Base-by-base conservation (phyloP, 2,113 vertebrate genomes). In the Emydura subglobosa region DNA sequence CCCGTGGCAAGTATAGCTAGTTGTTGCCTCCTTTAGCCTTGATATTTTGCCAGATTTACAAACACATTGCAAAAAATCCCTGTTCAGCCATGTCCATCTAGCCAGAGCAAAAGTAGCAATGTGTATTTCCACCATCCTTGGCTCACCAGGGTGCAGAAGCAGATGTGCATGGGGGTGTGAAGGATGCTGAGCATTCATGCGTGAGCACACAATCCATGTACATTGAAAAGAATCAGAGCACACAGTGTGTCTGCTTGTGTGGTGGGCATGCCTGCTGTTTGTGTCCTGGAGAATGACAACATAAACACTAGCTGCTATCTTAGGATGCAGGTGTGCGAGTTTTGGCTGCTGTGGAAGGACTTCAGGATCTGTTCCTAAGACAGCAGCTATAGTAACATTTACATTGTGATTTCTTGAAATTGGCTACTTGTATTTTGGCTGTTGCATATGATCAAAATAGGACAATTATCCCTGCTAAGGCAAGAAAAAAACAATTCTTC, bases 21-120 rank as follows among this genome's bases (percentile, higher is more conserved):
- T 96, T 96, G 96, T 93, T 96, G 89, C 82, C 57, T 91, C 85
- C 79, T 94, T 97, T 97, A 97, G 95, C 97, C 97, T 59, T 95
- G 93, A 94, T 92, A 11, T 4, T 87, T 87, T 97, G 95, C 94
- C 94, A 94, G 93, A 85, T 96, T 82, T 91, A 80, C 95, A 96
- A 96, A 96, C 96, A 96, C 91, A 93, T 95, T 95, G 95, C 96
- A 97, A 91, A 96, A 94, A 89, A 96, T 92, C 89, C 3, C 1
- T 76, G n/a, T 76, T 27, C 39, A 76, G 22, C 72, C 42, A 42
- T 25, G 22, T 44, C 49, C 82, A 47, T 91, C 83, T 68, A 83
- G 87, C 25, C 5, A 0, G 92, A 89, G 93, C 93, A 96, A 76
- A 84, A 94, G 95, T 4, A 91, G 87, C 96, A 85, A 65, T 4